Base-by-base conservation (phyloP, 2,888 invertebrate genomes). In the Ganaspis brasiliensis region DNA sequence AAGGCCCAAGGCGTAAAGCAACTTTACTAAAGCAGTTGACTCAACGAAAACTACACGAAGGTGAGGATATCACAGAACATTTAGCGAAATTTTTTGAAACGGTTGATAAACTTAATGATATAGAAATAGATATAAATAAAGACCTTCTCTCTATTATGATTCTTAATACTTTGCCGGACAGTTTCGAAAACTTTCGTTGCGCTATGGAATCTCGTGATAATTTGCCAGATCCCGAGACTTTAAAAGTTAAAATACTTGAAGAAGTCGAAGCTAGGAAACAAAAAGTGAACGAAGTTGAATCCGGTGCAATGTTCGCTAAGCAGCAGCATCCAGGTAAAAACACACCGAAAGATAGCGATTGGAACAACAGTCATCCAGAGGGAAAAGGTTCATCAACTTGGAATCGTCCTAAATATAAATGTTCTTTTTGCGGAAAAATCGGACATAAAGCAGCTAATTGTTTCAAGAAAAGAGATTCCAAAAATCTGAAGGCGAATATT, bases 131-230 rank as follows among this genome's bases (percentile, higher is more conserved):
- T 37, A 21, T 40, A 21, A n/a, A n/a, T n/a, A 45, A 14, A 37
- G 80, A 83, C 24, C 56, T 83, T 0, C 59, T 80, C 2, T 61
- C 72, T 9, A 56, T 79, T 14, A 80, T 80, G 75, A n/a, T 82
- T 1, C 57, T 70, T 3, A 40, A 70, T 16, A 70, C 45, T 70
- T 70, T 70, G 10, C 70, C 70, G 0, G 40, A n/a, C 21, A 45
- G 21, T 21, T 70, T 40, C 19, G 70, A 70, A 24, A n/a, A n/a
- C n/a, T n/a, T n/a, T n/a, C n/a, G n/a, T n/a, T n/a, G n/a, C n/a
- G n/a, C n/a, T n/a, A n/a, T n/a, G n/a, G n/a, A n/a, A n/a, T n/a
- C n/a, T n/a, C n/a, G n/a, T n/a, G n/a, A n/a, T n/a, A n/a, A n/a
- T 14, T 12, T 70, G 21, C 24, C 21, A 19, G 70, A 21, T 19